These are phyloP conservation scores for Apeira syringaria DNA, from an alignment of 2,888 invertebrate genomes.

Conservation along the genomic window DNA sequence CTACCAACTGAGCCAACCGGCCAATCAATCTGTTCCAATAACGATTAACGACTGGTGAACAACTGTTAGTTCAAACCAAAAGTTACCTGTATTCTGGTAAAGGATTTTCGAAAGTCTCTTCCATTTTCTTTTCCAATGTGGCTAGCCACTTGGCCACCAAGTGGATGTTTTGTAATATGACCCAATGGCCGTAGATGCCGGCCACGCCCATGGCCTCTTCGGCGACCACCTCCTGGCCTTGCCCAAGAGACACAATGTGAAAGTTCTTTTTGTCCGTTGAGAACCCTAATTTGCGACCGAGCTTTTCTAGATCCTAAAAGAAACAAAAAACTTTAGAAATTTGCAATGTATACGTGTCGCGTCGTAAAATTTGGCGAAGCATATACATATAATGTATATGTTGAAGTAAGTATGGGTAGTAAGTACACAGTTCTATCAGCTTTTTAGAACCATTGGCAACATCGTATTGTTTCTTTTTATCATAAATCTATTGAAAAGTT, in stretches of 20 bases:
- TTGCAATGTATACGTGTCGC: neutral
- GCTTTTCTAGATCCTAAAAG: slow-evolving; percentile 91
- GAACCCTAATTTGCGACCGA: slow-evolving; percentile 92
- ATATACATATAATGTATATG: too few species aligned
- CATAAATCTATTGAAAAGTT: too few species aligned
- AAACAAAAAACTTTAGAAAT: neutral
- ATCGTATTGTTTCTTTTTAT: too few species aligned
- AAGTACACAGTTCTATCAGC: too few species aligned
- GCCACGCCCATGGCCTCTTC: slow-evolving; percentile 93
- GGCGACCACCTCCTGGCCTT: slow-evolving; percentile 97
- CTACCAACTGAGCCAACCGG: too few species aligned
- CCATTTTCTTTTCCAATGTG: slow-evolving; percentile 95
- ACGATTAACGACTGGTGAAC: too few species aligned
- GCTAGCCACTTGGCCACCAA: slow-evolving; percentile 95
- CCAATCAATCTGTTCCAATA: too few species aligned
- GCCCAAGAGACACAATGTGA: slow-evolving; percentile 96
- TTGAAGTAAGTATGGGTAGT: too few species aligned
- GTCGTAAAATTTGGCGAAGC: too few species aligned
- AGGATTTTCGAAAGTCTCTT: slow-evolving; percentile 88
- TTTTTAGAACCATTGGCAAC: too few species aligned
- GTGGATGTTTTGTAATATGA: slow-evolving; percentile 96
- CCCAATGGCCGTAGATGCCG: slow-evolving; percentile 93
- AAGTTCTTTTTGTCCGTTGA: slow-evolving; percentile 92
- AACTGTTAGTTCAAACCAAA: too few species aligned
- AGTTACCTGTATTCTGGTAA: slow-evolving; percentile 82